Evolutionary conservation across 2,797 vertebrate species (phyloP), one percentile per base, ranked within the genome.

Genomic region (Sebastes dallii): DNA sequence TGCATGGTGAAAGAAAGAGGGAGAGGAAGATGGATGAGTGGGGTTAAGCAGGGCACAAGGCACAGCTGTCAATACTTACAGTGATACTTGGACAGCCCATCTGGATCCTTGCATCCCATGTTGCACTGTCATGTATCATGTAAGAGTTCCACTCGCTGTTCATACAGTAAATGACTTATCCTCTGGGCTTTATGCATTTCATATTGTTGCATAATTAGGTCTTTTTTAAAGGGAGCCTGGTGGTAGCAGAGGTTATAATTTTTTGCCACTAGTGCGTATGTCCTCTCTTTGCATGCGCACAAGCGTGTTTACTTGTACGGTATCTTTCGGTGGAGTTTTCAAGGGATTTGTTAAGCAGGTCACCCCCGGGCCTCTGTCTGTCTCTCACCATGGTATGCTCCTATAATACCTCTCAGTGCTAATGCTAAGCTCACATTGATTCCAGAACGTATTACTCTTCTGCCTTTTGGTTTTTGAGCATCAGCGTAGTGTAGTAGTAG

Each of bases 261-360:
- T 71, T 16, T 16, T 66, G 10, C 59, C 22, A 50, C 46, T 20
- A 68, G 6, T 58, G 29, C 36, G 12, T 59, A 36, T 61, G 50
- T 32, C 58, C 25, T 32, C 5, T 32, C 2, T 77, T 66, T 79
- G 58, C 30, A 16, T 54, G 50, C 3, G 50, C 50, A 50, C 67
- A 56, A 39, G 46, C 34, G 27, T 46, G 59, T 80, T 64, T 58
- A 10, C 10, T 22, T 36, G 39, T 65, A 50, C 64, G 52, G 14
- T 65, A 74, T 85, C 72, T 85, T 72, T 83, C 14, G 11, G 56
- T 62, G 55, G 75, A 80, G 82, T 90, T 91, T 92, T 89, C 77
- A 87, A 80, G 77, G 86, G 90, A 93, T 93, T 93, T 94, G 80
- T 85, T 82, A 89, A 93, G 89, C 88, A 85, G 90, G 90, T 94